Evolutionary conservation across 1,140 invertebrate species (phyloP).

Genomic region (Drosophila kikkawai): DNA sequence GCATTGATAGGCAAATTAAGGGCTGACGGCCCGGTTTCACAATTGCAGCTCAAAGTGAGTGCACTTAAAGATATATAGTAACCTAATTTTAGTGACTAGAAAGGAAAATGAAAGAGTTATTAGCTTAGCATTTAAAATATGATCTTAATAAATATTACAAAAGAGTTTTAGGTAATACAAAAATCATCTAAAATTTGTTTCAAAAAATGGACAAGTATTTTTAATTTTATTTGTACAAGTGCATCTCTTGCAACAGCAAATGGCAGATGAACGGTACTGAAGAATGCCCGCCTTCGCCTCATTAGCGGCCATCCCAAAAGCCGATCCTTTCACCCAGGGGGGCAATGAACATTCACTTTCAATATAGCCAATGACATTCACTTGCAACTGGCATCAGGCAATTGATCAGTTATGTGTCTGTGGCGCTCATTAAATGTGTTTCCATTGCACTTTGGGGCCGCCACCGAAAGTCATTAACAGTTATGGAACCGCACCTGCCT

Average conservation of each 20-base stretch:
- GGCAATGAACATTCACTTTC: constrained; percentile 55
- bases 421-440: constrained; percentile 62
- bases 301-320: constrained; percentile 22
- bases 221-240: constrained; percentile 4
- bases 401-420: constrained; percentile 35
- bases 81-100: neutral
- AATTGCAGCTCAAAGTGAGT: constrained; percentile 20
- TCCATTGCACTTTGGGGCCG: constrained; percentile 64
- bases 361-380: constrained; percentile 57
- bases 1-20: constrained; percentile 72
- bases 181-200: neutral
- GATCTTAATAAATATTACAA: neutral
- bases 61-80: neutral
- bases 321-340: constrained; percentile 57
- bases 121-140: neutral
- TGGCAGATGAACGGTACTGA: constrained; percentile 30
- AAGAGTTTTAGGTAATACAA: neutral
- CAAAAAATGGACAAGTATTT: neutral
- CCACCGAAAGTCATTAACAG: constrained; percentile 76
- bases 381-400: constrained; percentile 41
- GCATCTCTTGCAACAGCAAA: constrained; percentile 21
- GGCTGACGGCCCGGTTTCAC: constrained; percentile 28
- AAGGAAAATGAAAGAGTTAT: neutral
- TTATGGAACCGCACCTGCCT: constrained; percentile 56
- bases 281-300: constrained; percentile 26